Conservation (phyloP, 1,140 invertebrate species). For the Riptortus pedestris region DNA sequence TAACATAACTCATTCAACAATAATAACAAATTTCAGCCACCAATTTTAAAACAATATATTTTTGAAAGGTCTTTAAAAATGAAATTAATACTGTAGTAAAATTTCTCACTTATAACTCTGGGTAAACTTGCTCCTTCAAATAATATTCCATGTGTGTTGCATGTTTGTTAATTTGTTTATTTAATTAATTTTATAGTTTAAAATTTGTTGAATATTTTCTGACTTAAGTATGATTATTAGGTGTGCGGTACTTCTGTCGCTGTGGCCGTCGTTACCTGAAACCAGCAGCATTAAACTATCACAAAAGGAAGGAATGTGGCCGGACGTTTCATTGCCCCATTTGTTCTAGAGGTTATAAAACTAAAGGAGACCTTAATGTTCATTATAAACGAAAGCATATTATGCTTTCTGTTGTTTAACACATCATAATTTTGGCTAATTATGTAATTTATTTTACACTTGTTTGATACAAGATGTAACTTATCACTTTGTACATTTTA, state of each 20-base stretch:
- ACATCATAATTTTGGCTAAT: background rate
- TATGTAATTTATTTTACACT: background rate
- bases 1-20: no score
- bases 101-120: no score
- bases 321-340: conserved; percentile 25
- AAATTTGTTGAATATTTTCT: background rate
- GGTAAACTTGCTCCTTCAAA: no score
- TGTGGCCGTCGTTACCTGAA: conserved; percentile 22
- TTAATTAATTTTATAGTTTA: background rate
- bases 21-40: no score
- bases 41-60: no score
- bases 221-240: background rate
- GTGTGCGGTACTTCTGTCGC: conserved; percentile 19
- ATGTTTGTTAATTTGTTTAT: no score
- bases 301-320: conserved; percentile 24
- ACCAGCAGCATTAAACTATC: conserved; percentile 19
- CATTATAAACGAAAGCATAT: background rate
- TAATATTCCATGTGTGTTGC: no score
- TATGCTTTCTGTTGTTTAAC: background rate
- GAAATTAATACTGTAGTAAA: no score
- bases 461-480: background rate
- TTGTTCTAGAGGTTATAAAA: conserved; percentile 12
- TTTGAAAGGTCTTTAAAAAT: no score
- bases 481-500: background rate
- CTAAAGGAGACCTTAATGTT: conserved; percentile 18